Evolutionary conservation across 53 echinoderm and acorn worm species (phyloP).

Genomic region (Temnopleurus reevesii): DNA sequence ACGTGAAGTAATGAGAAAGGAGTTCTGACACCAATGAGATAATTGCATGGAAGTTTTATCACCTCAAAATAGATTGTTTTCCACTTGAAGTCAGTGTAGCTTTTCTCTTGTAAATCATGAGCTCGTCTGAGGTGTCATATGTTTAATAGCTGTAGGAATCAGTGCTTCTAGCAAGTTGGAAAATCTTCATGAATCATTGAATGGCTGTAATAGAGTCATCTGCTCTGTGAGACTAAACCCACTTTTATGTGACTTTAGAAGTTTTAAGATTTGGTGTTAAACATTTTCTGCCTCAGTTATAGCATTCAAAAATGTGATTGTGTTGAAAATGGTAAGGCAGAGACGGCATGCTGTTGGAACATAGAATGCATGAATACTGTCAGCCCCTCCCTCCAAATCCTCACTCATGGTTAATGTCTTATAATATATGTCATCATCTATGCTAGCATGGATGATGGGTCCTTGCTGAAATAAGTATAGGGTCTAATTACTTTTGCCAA

Average conservation of each 20-base stretch:
- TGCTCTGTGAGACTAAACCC: background rate
- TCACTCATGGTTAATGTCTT: background rate
- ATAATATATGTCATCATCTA: too few species aligned
- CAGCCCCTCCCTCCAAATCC: background rate
- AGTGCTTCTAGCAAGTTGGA: slow-evolving; percentile 6
- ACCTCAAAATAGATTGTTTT: slow-evolving; percentile 43
- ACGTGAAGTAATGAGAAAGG: slow-evolving; percentile 51
- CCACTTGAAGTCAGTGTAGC: slow-evolving; percentile 24
- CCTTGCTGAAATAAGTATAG: too few species aligned
- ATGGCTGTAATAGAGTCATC: slow-evolving; percentile 37
- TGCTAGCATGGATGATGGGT: too few species aligned
- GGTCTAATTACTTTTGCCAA: too few species aligned
- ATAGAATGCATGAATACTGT: background rate
- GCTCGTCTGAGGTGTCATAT: background rate
- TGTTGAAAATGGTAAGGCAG: background rate
- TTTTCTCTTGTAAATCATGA: slow-evolving; percentile 1
- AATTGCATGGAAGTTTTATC: slow-evolving; percentile 47
- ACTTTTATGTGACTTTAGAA: background rate
- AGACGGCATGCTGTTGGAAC: background rate
- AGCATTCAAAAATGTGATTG: background rate
- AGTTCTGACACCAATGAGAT: slow-evolving; percentile 47
- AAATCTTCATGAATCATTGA: slow-evolving; percentile 19
- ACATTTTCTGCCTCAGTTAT: background rate
- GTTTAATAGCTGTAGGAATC: slow-evolving; percentile 27
- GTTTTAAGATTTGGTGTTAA: background rate